A percentile compares a stretch with the other conserved stretches of the same genome.
phyloP scores from a whole-genome alignment of 1,140 invertebrate genomes.

The Propsilocerus akamusi region DNA sequence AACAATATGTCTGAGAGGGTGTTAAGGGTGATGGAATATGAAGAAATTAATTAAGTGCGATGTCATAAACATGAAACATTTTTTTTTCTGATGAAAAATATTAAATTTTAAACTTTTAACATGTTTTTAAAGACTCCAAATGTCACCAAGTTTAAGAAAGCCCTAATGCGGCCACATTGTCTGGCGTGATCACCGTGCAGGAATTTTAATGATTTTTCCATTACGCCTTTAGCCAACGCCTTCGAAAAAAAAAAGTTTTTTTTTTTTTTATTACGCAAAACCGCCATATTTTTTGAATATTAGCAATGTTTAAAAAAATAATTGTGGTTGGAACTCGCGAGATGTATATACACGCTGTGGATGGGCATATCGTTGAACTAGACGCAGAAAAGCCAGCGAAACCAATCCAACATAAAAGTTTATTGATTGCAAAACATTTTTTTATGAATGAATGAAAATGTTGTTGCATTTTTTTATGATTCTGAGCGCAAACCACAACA shows the following conservation, averaged over 20 bases:
- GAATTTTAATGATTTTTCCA: too few species aligned
- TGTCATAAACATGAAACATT: background rate
- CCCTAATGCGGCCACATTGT: too few species aligned
- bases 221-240: background rate
- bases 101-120: background rate
- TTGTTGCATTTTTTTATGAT: too few species aligned
- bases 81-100: background rate
- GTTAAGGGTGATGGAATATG: too few species aligned
- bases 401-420: too few species aligned
- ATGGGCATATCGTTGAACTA: background rate
- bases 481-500: background rate
- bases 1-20: too few species aligned
- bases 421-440: conserved; percentile 2
- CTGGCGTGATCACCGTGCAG: too few species aligned
- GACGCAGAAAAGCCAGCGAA: background rate
- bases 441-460: conserved; percentile 1
- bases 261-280: too few species aligned
- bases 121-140: too few species aligned
- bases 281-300: too few species aligned
- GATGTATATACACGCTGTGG: background rate
- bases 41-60: background rate
- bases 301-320: too few species aligned
- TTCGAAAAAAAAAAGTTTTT: background rate
- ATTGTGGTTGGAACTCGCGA: background rate
- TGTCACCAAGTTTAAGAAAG: too few species aligned